Conservation (phyloP, 2,113 vertebrate genomes). For the Dunckerocampus dactyliophorus region DNA sequence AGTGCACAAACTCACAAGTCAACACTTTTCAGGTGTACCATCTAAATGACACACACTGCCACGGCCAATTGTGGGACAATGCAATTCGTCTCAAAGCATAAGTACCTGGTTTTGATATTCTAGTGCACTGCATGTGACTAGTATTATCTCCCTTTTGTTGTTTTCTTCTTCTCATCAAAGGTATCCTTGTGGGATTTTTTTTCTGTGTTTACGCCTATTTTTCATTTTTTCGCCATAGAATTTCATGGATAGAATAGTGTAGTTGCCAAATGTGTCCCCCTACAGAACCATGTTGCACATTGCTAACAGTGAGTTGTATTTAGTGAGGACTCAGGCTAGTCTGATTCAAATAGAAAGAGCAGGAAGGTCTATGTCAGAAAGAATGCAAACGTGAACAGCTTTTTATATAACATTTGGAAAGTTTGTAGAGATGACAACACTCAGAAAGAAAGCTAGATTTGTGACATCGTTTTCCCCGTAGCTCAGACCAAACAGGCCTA, state of each 20-base stretch:
- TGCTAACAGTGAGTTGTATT: slow-evolving; percentile 15
- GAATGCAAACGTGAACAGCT: neutral
- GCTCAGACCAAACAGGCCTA: slow-evolving; percentile 70
- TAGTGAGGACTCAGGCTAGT: neutral
- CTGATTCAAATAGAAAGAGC: too few relatives aligned
- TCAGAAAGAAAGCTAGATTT: slow-evolving; percentile 23
- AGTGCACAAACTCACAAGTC: too few relatives aligned
- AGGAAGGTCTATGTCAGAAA: too few relatives aligned
- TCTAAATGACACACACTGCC: too few relatives aligned
- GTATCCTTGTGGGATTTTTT: neutral
- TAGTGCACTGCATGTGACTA: too few relatives aligned
- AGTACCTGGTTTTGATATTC: too few relatives aligned
- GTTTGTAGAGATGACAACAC: slow-evolving; percentile 18
- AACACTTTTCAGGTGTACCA: too few relatives aligned
- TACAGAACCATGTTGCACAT: slow-evolving; percentile 7
- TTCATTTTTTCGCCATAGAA: neutral
- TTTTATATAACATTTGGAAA: slow-evolving; percentile 2
- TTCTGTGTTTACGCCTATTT: neutral
- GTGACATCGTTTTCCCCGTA: slow-evolving; percentile 66
- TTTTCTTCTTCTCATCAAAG: neutral
- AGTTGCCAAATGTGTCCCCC: neutral
- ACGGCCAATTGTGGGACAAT: too few relatives aligned
- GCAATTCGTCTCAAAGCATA: too few relatives aligned
- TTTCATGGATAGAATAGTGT: neutral
- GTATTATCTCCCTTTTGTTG: too few relatives aligned